Evolutionary conservation across 2,888 invertebrate species (phyloP), one percentile per base, ranked within the genome.

Genomic region (Diaprepes abbreviatus): DNA sequence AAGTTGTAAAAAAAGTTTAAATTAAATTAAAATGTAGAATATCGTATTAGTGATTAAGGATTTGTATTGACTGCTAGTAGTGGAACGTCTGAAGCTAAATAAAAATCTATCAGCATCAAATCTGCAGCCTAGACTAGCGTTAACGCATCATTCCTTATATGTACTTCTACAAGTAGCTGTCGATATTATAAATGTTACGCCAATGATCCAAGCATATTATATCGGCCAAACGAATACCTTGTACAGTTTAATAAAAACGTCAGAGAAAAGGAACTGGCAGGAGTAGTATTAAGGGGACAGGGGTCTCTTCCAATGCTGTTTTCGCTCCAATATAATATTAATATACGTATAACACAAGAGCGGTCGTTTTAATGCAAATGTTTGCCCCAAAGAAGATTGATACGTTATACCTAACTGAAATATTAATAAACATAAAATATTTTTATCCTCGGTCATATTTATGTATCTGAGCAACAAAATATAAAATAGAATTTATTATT

Each of bases 241-340:
- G 79, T 73, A 78, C 76, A 79, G 78, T 81, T 81, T 81, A 81
- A 81, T 81, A 81, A 80, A 80, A 81, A 81, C 78, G 81, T 81
- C 81, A 80, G 77, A 65, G 59, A 45, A 70, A 72, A 66, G 70
- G 62, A 66, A 72, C 72, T 63, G 72, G 68, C 68, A 71, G 71
- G 68, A 64, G 71, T 63, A 63, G 71, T 63, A 63, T 68, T 68
- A 63, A 50, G 63, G 63, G 63, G 68, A 68, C 68, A 62, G 55
- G 63, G 63, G 63, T 63, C 68, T 62, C 62, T 48, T 55, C 59
- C 63, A 45, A 64, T 43, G 57, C 38, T 71, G 48, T 68, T 55
- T 59, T 58, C 58, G n/a, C 24, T 60, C 66, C 68, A 68, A 75
- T 74, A 74, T 75, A 72, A 74, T 76, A 76, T 76, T 76, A 76